Conservation (phyloP, 2,797 vertebrate genomes). For the Myotis myotis region DNA sequence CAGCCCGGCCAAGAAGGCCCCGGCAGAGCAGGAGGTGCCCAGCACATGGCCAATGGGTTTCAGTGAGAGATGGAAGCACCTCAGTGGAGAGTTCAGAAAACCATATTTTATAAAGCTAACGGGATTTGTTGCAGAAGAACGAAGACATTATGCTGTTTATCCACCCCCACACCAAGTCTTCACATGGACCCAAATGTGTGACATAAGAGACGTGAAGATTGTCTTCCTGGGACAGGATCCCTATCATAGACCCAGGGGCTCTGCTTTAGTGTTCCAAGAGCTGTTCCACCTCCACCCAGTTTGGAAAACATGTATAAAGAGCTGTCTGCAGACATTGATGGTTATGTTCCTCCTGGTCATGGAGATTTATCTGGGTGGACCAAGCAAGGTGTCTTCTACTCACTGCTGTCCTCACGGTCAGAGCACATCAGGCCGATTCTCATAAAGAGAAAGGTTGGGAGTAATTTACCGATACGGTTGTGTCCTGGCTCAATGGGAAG, state of each 20-base stretch:
- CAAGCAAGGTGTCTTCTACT: constrained; percentile 95
- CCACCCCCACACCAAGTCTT: constrained; percentile 92
- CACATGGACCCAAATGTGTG: constrained; percentile 92
- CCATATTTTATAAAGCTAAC: constrained; percentile 90
- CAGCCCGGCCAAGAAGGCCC: constrained; percentile 78
- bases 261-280: constrained; percentile 95
- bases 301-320: constrained; percentile 97
- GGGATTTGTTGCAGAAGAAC: constrained; percentile 88
- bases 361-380: constrained; percentile 96
- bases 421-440: constrained; percentile 91
- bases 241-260: constrained; percentile 94
- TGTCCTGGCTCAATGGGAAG: constrained; percentile 92
- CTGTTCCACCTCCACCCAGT: constrained; percentile 92
- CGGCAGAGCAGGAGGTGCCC: constrained; percentile 33
- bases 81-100: constrained; percentile 88
- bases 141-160: constrained; percentile 88
- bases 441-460: constrained; percentile 96
- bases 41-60: constrained; percentile 74
- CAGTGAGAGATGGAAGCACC: constrained; percentile 81
- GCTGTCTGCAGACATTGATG: constrained; percentile 90
- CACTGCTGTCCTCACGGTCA: constrained; percentile 93
- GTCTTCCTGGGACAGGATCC: constrained; percentile 97
- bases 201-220: constrained; percentile 92
- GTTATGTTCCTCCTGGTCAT: constrained; percentile 92
- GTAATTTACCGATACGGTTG: constrained; percentile 91